Base-by-base conservation (phyloP, 2,888 invertebrate genomes). In the Tortrix viridana region DNA sequence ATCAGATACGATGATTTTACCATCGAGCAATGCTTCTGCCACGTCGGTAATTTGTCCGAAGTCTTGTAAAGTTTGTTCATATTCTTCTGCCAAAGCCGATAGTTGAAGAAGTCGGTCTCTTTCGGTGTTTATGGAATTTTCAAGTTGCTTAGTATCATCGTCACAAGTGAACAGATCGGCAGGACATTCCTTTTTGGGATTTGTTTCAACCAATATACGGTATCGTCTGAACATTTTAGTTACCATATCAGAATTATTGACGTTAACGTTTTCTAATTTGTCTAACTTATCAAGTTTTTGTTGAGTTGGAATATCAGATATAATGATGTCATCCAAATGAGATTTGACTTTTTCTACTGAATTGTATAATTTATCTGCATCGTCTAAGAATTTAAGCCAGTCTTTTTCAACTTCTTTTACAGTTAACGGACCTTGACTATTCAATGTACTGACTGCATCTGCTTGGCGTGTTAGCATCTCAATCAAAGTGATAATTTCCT, bases 41-140 rank as follows among this genome's bases (percentile, higher is more conserved):
- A 97, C 94, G 56, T 96, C 95, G 3, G 96, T 96, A 32, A 97
- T 97, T 79, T 97, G 96, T 9, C 95, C 94, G 73, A 97, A 97
- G 80, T 98, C 97, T 77, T 96, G 95, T 9, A 98, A 87, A 0
- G 97, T 97, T 83, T 97, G 96, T 76, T 96, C 96, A 78, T 98
- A 98, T 79, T 98, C 97, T 74, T 97, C 97, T 1, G 96, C 95
- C 56, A 97, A 85, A 0, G 96, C 94, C 23, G 96, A 92, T 19
- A 96, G 81, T 79, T 97, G 96, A 5, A 97, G 83, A 0, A 97
- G 91, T 55, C 96, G 94, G 67, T 97, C 96, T 65, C 96, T 93
- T 86, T 97, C 96, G 5, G 93, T 90, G 32, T 93, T 92, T 7
- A 97, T 94, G 19, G 93, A 92, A 69, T 95, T 94, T 70, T 96